Conservation (phyloP, 2,113 vertebrate genomes). For the Ariopsis seemanni region DNA sequence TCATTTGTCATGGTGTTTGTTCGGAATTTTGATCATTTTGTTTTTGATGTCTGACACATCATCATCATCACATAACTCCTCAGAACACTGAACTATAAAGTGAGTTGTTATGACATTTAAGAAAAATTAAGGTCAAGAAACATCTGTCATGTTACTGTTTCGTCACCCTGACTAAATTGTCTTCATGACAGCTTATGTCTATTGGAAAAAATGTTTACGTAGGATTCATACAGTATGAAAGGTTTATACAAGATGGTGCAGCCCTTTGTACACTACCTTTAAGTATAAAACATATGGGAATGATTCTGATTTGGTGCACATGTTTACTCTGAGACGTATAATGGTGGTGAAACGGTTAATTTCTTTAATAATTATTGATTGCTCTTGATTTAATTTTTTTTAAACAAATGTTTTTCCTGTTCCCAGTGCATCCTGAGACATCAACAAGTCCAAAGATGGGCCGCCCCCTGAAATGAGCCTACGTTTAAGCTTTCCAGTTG, state of each 20-base stretch:
- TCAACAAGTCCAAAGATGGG: slow-evolving; percentile 58
- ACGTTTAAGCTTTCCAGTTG: not conserved
- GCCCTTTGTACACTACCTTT: not conserved
- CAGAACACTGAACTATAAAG: not conserved
- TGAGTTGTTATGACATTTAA: not conserved
- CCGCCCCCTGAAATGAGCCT: slow-evolving; percentile 66
- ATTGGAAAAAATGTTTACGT: not conserved
- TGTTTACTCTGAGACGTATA: not conserved
- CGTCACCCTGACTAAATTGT: not conserved
- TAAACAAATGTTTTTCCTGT: slow-evolving; percentile 23
- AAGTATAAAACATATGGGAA: not conserved
- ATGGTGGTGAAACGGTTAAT: not conserved
- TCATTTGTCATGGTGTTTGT: not conserved
- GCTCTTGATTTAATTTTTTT: not conserved
- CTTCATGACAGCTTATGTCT: not conserved
- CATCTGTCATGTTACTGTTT: not conserved
- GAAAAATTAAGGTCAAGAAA: not conserved
- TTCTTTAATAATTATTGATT: not conserved
- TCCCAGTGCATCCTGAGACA: slow-evolving; percentile 63
- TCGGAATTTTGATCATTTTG: not conserved
- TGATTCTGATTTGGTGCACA: not conserved
- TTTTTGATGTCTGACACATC: not conserved
- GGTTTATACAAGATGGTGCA: not conserved
- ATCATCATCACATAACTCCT: not conserved
- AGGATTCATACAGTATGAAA: not conserved